Evolutionary conservation across 2,888 invertebrate species (phyloP).

Genomic region (Dynastes hyllus): DNA sequence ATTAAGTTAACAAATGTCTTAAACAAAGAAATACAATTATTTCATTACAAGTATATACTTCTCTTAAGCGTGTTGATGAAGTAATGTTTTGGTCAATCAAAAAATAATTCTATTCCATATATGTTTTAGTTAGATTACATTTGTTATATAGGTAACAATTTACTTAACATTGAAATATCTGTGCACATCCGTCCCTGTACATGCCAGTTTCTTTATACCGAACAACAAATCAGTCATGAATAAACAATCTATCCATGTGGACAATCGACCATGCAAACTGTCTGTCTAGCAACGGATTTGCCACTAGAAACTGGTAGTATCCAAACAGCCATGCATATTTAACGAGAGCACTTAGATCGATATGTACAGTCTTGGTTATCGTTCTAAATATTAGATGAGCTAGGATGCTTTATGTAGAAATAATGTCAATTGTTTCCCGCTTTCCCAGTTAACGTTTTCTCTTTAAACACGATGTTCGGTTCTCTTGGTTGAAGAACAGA

Average conservation of each 20-base stretch:
- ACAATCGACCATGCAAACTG: neutral
- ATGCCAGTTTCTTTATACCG: neutral
- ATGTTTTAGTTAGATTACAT: too few species aligned
- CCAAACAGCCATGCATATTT: neutral
- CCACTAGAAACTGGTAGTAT: neutral
- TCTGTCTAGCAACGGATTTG: neutral
- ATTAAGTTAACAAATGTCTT: too few species aligned
- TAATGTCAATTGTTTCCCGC: neutral
- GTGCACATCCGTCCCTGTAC: neutral
- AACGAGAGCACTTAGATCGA: neutral
- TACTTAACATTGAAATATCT: neutral
- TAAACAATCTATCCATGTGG: neutral
- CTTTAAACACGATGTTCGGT: too few species aligned
- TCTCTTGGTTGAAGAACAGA: too few species aligned
- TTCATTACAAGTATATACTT: too few species aligned
- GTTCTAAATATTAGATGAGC: conserved; percentile 4
- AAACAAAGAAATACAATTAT: too few species aligned
- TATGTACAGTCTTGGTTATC: neutral
- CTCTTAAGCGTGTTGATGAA: too few species aligned
- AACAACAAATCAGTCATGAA: conserved; percentile 13
- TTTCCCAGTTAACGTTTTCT: neutral
- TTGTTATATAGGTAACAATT: neutral
- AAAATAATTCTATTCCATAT: too few species aligned
- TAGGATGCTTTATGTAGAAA: neutral
- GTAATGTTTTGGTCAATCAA: too few species aligned